Evolutionary conservation across 2,113 vertebrate species (phyloP).

Genomic region (Anser brachyrhynchus): DNA sequence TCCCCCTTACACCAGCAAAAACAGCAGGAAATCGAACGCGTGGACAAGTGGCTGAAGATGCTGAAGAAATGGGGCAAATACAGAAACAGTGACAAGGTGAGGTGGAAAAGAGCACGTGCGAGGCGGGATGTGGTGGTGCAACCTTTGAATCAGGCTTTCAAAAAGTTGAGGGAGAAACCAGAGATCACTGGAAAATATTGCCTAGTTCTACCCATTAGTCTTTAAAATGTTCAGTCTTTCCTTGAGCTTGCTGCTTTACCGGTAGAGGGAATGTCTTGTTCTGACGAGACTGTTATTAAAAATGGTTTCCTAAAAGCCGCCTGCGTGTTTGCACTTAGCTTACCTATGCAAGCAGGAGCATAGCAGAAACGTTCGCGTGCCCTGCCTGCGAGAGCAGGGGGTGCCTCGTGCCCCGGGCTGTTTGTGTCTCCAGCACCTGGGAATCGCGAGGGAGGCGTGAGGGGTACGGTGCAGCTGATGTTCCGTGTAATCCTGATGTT

Average conservation of each 20-base stretch:
- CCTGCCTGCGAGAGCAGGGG: background rate
- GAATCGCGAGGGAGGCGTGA: background rate
- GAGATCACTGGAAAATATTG: background rate
- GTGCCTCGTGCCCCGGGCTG: accelerated
- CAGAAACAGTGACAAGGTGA: conserved; percentile 88
- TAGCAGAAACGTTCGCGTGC: background rate
- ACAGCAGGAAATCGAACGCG: conserved; percentile 86
- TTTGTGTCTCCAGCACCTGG: background rate
- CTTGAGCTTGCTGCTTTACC: background rate
- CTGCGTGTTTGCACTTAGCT: background rate
- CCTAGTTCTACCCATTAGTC: background rate
- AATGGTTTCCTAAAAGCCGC: background rate
- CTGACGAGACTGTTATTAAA: background rate
- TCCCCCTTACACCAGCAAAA: conserved; percentile 80
- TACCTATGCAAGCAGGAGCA: background rate
- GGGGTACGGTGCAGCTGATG: accelerated
- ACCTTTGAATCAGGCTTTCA: background rate
- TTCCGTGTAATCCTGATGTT: background rate
- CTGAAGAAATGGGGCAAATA: conserved; percentile 92
- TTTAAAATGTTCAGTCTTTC: background rate
- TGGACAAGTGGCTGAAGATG: conserved; percentile 95
- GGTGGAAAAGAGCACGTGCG: background rate
- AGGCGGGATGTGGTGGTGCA: accelerated
- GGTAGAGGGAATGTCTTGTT: accelerated
- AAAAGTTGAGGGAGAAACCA: background rate